Evolutionary conservation across 2,888 invertebrate genomes (phyloP), one percentile per base, ranked within the genome.

Genomic region (Melanotus villosus): DNA sequence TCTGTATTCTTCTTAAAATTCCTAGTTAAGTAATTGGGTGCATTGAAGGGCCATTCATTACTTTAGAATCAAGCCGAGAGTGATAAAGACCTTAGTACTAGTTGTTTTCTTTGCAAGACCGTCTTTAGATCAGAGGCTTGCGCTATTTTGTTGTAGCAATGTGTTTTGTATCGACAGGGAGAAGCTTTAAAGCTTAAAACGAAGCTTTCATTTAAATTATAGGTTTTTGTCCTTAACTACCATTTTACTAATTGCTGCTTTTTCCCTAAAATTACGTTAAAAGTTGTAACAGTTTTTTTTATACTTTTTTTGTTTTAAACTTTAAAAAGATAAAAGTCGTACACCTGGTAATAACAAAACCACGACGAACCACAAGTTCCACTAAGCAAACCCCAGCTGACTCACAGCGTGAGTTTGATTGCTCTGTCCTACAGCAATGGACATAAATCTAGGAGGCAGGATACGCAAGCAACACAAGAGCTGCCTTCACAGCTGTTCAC

Each of bases 171-270:
- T 70, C 65, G 72, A 64, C 66, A 58, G 65, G 38, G 41, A 47
- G 59, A 57, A 69, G 72, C 65, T 70, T 70, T 58, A 58, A 52
- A 65, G 72, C 73, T 73, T 75, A 68, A 45, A 26, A 57, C 30
- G 69, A 67, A 71, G 71, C 73, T 75, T 73, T 72, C 68, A 72
- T 72, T 73, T 73, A 75, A 75, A 73, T 75, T 75, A 72, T 75
- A 56, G 73, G 68, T 60, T 70, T 72, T 62, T 66, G 65, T 52
- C 16, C 63, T 59, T 19, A 36, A 50, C 52, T 21, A 50, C 62
- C 50, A 56, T 64, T 64, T 50, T 43, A 10, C 56, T 64, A 64
- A 56, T 64, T 64, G 54, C 54, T 47, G 23, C 19, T 18, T 18
- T 32, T 32, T 14, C 2, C 2, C 18, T 9, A 10, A 32, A 32